Percentiles rank a stretch among this genome's conserved stretches.
phyloP scores from a whole-genome alignment of 2,888 invertebrate species.

The Parnassius smintheus region DNA sequence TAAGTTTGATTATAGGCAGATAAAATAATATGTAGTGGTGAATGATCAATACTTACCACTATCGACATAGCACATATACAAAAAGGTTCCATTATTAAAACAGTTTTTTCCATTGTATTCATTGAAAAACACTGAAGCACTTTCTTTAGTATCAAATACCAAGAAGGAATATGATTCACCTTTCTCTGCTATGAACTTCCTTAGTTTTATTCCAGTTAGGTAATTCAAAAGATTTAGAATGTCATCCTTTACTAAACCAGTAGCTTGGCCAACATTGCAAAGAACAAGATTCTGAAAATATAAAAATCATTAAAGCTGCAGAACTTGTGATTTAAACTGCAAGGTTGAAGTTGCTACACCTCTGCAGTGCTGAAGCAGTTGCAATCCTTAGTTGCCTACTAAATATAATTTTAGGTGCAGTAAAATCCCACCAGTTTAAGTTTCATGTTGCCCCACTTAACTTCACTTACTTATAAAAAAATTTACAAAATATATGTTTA shows the following conservation, averaged over 20 bases:
- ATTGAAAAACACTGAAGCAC: slow-evolving; percentile 80
- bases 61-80: slow-evolving; percentile 85
- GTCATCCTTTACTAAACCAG: slow-evolving; percentile 85
- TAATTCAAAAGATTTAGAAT: slow-evolving; percentile 81
- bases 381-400: too few relatives aligned
- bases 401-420: too few relatives aligned
- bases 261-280: slow-evolving; percentile 94
- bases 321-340: too few relatives aligned
- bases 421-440: too few relatives aligned
- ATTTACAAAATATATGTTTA: too few relatives aligned
- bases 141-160: slow-evolving; percentile 72
- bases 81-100: slow-evolving; percentile 79
- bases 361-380: too few relatives aligned
- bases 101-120: slow-evolving; percentile 82
- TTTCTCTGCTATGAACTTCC: slow-evolving; percentile 85
- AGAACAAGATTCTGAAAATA: slow-evolving; percentile 84
- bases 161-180: slow-evolving; percentile 92
- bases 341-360: too few relatives aligned
- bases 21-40: not conserved
- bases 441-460: too few relatives aligned
- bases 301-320: too few relatives aligned
- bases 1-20: too few relatives aligned
- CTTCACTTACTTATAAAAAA: too few relatives aligned
- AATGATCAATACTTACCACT: slow-evolving; percentile 64
- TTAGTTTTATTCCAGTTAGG: slow-evolving; percentile 77